Conservation (phyloP, 2,113 vertebrate genomes). For the Bubo scandiacus region DNA sequence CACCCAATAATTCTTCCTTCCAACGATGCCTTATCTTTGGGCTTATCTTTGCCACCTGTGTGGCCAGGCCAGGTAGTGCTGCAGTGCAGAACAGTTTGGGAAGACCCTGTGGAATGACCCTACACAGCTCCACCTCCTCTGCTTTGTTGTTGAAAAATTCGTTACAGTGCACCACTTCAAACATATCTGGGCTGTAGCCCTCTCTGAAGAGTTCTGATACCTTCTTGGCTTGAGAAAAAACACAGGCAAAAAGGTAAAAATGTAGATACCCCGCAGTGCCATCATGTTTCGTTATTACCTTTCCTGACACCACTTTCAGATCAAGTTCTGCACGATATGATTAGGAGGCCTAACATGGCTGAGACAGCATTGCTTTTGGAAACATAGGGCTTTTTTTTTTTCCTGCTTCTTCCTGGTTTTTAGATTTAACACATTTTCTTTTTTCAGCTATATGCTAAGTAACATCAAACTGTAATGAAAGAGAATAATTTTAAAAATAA, state of each 20-base stretch:
- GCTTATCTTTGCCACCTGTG: not conserved
- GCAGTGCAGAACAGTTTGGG: not conserved
- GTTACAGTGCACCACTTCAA: not conserved
- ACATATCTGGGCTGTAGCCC: not conserved
- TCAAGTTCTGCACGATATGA: not conserved
- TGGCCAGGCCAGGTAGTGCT: not conserved
- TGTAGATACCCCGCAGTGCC: not conserved
- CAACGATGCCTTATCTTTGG: not conserved
- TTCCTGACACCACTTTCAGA: not conserved
- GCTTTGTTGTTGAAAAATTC: not conserved
- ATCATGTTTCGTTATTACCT: not conserved
- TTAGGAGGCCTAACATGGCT: not conserved
- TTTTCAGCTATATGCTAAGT: slow-evolving; percentile 25
- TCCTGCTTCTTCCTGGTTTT: not conserved
- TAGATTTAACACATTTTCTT: slow-evolving; percentile 18
- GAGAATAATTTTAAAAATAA: slow-evolving; percentile 38
- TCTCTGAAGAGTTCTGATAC: not conserved
- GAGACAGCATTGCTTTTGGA: not conserved
- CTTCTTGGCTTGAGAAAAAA: not conserved
- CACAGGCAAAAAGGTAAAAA: not conserved
- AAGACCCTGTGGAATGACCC: not conserved
- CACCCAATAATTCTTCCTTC: not conserved
- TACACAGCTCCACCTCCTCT: not conserved
- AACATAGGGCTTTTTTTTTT: not conserved
- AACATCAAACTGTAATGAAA: slow-evolving; percentile 3